Base-by-base conservation (phyloP, 2,113 vertebrate genomes). In the Chamaea fasciata region DNA sequence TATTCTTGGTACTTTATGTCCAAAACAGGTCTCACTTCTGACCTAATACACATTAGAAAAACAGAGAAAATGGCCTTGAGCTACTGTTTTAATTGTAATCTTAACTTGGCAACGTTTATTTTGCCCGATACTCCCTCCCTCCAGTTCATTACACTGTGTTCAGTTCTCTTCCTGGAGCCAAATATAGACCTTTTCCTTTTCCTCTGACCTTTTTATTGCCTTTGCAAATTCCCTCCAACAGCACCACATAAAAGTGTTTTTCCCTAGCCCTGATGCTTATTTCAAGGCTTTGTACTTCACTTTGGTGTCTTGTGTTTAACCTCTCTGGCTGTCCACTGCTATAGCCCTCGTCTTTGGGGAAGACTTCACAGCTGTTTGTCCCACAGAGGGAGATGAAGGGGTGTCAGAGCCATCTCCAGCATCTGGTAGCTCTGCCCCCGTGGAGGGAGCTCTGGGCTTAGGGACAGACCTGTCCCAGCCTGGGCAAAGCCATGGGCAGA, bases 171-270 rank as follows among this genome's bases (percentile, higher is more conserved):
- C 91, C 96, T 60, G 69, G 22, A 82, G 81, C 69, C 80, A 84
- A 84, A 87, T 79, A 91, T 24, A 94, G 65, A 84, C 47, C 44
- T 94, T 59, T 89, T 60, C 81, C 77, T 89, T 65, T 91, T 95
- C 89, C 75, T 79, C n/a, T 94, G 87, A 90, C 76, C 80, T 92
- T 93, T 92, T 46, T 44, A 23, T 63, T 75, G 33, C 68, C 60
- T 92, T 76, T 60, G 21, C n/a, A 79, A 82, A 71, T 59, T 90
- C n/a, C 56, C 19, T 75, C 47, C 28, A 28, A 53, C 35, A 78
- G 2, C 2, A 5, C 9, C 31, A 6, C 6, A 6, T 65, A 11
- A 5, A 67, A 50, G 13, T 13, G 4, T 15, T 94, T 85, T 91
- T 50, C 27, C 35, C 27, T 49, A 56, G 35, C 27, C n/a, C 10